Conservation (phyloP, 1,140 invertebrate species). For the Lucilia sericata region DNA sequence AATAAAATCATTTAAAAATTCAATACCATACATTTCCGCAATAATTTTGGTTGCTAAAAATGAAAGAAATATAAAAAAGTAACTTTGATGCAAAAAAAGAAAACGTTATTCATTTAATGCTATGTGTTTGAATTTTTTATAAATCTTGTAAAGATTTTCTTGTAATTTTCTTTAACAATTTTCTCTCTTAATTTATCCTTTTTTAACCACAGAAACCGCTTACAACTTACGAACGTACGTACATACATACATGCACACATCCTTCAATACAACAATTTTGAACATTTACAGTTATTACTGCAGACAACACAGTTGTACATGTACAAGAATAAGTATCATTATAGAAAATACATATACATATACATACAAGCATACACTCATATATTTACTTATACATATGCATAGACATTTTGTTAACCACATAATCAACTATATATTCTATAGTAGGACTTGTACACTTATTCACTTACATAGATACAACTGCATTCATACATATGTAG, state of each 20-base stretch:
- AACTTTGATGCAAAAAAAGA: too few species aligned
- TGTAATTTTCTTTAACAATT: conserved; percentile 25
- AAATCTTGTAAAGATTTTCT: neutral
- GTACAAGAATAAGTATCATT: neutral
- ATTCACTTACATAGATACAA: neutral
- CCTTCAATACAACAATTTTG: neutral
- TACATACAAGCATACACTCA: neutral
- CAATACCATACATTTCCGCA: neutral
- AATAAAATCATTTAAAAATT: neutral
- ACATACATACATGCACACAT: neutral
- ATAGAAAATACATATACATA: neutral
- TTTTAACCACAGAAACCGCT: conserved; percentile 12
- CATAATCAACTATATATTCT: neutral
- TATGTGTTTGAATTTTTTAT: neutral
- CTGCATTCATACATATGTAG: too few species aligned
- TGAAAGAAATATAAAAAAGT: neutral
- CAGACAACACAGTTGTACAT: neutral
- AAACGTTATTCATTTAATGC: neutral
- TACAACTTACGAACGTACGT: neutral
- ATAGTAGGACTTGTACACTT: neutral
- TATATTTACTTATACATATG: neutral
- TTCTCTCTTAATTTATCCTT: neutral
- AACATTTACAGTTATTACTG: conserved; percentile 7
- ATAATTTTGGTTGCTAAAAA: neutral
- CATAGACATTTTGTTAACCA: conserved; percentile 15